A percentile compares a stretch with the other conserved stretches of the same genome.
These are phyloP conservation scores for Ammospiza caudacuta DNA, from an alignment of 2,113 vertebrate species.

Conservation along the genomic window DNA sequence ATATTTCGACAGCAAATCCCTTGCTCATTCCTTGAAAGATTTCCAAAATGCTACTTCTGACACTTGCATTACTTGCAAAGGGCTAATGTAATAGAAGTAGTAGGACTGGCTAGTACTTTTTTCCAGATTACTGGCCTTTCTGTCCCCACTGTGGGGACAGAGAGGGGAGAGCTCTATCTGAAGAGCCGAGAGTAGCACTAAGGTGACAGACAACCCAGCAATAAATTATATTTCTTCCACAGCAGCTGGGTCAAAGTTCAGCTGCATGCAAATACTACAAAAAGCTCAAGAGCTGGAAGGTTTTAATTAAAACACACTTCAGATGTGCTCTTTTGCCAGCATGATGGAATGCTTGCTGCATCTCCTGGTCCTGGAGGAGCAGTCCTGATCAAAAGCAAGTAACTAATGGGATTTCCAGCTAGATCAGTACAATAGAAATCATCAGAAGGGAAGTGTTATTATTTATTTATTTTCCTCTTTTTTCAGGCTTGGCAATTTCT, in stretches of 20 bases:
- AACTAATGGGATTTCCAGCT: not conserved
- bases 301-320: constrained; percentile 22
- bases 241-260: not conserved
- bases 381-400: constrained; percentile 4
- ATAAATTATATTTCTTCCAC: not conserved
- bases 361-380: not conserved
- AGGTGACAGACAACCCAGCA: not conserved
- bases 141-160: not conserved
- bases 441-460: not conserved
- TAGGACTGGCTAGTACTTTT: not conserved
- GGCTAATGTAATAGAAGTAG: not conserved
- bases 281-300: not conserved
- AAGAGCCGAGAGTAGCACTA: not conserved
- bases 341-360: not conserved
- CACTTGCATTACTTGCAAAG: not conserved
- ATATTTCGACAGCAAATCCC: not conserved
- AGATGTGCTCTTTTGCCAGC: not conserved
- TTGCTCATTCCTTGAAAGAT: not conserved
- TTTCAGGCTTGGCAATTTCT: not conserved
- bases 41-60: not conserved
- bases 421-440: constrained; percentile 6
- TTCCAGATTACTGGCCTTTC: not conserved
- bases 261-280: not conserved
- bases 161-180: not conserved
- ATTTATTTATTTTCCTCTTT: constrained; percentile 20